Evolutionary conservation across 2,888 invertebrate genomes (phyloP).

Genomic region (Eutolmus rufibarbis): DNA sequence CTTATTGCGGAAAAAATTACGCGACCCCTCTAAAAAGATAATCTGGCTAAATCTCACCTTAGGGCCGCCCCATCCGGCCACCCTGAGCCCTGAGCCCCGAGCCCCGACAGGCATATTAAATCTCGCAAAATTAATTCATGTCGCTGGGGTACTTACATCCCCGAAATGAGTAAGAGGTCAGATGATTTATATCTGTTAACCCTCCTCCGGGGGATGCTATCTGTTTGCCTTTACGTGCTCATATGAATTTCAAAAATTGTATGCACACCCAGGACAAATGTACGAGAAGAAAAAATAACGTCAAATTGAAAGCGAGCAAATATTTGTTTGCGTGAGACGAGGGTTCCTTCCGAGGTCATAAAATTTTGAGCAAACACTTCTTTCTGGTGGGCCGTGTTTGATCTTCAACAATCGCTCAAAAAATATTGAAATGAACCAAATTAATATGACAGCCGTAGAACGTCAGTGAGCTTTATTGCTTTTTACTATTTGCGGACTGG

Average conservation of each 20-base stretch:
- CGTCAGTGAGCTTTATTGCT: neutral
- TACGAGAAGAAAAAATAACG: neutral
- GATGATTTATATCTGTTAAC: neutral
- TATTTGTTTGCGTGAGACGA: neutral
- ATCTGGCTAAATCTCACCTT: neutral
- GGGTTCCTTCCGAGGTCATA: neutral
- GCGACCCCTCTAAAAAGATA: neutral
- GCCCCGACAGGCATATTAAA: neutral
- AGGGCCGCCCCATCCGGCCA: neutral
- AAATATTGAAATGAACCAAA: neutral
- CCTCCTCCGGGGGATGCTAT: neutral
- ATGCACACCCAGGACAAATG: neutral
- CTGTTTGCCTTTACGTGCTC: neutral
- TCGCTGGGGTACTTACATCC: neutral
- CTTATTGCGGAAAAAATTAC: neutral
- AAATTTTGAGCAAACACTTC: neutral
- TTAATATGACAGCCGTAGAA: neutral
- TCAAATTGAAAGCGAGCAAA: neutral
- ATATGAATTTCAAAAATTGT: constrained; percentile 7
- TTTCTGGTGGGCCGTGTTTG: neutral
- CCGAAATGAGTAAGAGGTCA: neutral
- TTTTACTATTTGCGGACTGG: neutral
- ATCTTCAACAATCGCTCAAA: neutral
- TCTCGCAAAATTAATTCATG: neutral
- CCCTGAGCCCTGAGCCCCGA: neutral